Evolutionary conservation across 2,113 vertebrate species (phyloP).

Genomic region (Chaetorhynchus papuensis): DNA sequence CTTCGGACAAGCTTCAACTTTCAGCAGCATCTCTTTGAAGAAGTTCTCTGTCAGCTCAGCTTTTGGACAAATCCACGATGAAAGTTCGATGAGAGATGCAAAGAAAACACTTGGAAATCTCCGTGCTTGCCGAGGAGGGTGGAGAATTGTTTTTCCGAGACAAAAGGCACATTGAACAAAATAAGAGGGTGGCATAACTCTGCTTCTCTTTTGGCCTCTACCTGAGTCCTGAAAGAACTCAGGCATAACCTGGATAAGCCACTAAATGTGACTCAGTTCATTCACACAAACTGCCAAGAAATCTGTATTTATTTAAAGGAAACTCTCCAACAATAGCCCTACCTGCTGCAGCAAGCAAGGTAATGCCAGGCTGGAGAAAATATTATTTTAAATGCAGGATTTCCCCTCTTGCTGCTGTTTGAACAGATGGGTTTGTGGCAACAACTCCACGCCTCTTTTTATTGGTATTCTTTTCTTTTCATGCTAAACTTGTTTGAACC

Average conservation of each 20-base stretch:
- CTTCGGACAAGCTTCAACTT: background rate
- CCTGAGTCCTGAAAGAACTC: constrained; percentile 25
- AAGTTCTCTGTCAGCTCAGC: background rate
- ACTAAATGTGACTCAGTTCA: background rate
- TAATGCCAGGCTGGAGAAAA: background rate
- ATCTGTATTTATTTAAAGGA: constrained; percentile 61
- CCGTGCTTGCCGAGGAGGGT: constrained; percentile 35
- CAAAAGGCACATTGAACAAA: constrained; percentile 54
- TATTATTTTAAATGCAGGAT: constrained; percentile 39
- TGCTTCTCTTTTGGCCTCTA: background rate
- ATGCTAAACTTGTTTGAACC: background rate
- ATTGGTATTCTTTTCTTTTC: background rate
- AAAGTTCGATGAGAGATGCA: constrained; percentile 48
- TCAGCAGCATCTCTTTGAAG: background rate
- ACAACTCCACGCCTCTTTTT: background rate
- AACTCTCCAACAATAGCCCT: constrained; percentile 41
- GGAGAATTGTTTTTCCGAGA: constrained; percentile 39
- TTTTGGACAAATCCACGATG: background rate
- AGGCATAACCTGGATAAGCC: background rate
- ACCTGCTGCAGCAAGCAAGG: constrained; percentile 65
- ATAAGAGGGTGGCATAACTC: background rate
- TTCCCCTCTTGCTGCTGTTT: constrained; percentile 58
- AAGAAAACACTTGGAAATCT: constrained; percentile 43
- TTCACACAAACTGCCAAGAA: background rate
- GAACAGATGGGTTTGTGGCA: constrained; percentile 56